phyloP scores from a whole-genome alignment of 2,888 invertebrate genomes.

The Drosophila fungiperda region DNA sequence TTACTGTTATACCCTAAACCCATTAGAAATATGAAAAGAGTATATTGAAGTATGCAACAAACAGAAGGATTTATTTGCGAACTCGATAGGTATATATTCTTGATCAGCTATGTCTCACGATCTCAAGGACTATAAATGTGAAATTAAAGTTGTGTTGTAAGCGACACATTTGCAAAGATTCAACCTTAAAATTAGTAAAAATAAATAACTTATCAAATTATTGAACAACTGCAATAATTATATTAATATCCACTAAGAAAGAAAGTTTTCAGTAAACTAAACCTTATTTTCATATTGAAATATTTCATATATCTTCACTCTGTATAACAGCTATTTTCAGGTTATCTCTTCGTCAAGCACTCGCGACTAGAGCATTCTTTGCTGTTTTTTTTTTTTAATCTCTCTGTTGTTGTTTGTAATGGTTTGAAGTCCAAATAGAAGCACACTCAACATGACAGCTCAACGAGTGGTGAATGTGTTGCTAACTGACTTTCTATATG shows the following conservation, averaged over 20 bases:
- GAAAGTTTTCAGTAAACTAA: neutral
- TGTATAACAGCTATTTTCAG: neutral
- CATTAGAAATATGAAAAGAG: neutral
- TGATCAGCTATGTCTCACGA: neutral
- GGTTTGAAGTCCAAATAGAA: conserved; percentile 44
- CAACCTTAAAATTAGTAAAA: no score
- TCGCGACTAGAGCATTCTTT: conserved; percentile 1
- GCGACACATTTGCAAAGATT: no score
- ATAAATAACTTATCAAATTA: no score
- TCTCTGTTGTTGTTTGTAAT: conserved; percentile 34
- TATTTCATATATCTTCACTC: neutral
- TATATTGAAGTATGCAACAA: neutral
- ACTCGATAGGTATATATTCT: neutral
- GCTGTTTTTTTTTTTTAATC: conserved; percentile 20
- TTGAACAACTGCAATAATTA: neutral
- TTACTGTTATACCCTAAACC: conserved; percentile 16
- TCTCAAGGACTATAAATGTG: no score
- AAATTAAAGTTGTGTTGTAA: no score
- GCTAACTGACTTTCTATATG: conserved; percentile 37
- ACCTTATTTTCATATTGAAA: neutral
- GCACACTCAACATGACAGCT: conserved; percentile 37
- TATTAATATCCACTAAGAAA: neutral
- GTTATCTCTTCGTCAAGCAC: neutral
- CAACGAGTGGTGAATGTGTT: conserved; percentile 29
- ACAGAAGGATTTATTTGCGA: neutral